Conservation (phyloP, 2,797 vertebrate species). For the Pangasius djambal region DNA sequence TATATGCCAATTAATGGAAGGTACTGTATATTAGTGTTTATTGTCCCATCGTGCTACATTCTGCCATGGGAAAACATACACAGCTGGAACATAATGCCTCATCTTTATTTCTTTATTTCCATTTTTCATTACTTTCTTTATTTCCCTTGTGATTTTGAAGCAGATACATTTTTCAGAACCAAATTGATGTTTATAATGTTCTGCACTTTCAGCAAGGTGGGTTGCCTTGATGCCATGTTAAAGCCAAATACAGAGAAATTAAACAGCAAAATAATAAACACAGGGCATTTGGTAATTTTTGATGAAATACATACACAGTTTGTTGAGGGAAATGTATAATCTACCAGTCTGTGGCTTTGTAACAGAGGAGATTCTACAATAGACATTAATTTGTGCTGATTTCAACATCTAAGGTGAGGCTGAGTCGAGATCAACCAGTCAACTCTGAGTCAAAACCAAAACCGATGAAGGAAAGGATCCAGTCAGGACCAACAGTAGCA, state of each 20-base stretch:
- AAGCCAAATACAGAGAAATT: not conserved
- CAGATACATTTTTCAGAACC: not conserved
- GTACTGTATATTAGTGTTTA: not conserved
- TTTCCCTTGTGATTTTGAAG: conserved; percentile 32
- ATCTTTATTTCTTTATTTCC: conserved; percentile 15
- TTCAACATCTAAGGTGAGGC: not conserved
- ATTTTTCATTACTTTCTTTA: conserved; percentile 16
- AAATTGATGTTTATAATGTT: not conserved
- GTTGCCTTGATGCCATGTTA: not conserved
- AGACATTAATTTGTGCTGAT: not conserved
- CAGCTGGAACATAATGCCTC: conserved; percentile 25
- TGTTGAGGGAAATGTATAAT: not conserved
- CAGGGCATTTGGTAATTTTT: not conserved
- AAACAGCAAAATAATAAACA: not conserved
- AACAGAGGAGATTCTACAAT: not conserved
- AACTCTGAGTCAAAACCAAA: not conserved
- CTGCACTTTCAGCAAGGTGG: not conserved
- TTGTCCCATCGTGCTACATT: not conserved
- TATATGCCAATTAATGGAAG: not conserved
- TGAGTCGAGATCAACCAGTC: not conserved
- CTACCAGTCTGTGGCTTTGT: not conserved
- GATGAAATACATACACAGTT: not conserved
- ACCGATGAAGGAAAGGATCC: not conserved
- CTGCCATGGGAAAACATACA: not conserved
- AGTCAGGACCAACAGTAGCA: not conserved